Base-by-base conservation (phyloP, 2,888 invertebrate species). In the Lymantria monacha region DNA sequence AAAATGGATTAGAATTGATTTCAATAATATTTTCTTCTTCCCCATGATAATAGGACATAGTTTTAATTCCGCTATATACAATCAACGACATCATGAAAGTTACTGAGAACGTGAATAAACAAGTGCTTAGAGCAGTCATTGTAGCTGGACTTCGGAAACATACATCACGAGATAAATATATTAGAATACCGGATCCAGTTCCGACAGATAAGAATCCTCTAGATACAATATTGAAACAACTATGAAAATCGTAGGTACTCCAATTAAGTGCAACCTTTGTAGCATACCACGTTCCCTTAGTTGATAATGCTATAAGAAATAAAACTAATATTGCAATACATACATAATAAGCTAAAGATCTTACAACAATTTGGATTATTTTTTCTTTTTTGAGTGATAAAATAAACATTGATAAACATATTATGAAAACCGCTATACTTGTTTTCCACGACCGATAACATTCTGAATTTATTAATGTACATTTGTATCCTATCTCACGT, bases 1-100 rank as follows among this genome's bases (percentile, higher is more conserved):
- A 88, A 58, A 70, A 86, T 3, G 65, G 50, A 59, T 68, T 81
- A 1, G 61, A 53, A 1, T 82, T 82, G 5, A 78, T 54, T 76
- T 88, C 88, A 42, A 87, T 65, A 9, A 87, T 69, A 49, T 81
- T 82, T 65, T 81, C 77, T 62, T 87, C 85, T 69, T 85, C 81
- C 0, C 87, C 87, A 46, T 89, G 89, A 57, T 77, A 88, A 57
- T 82, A 89, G 15, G 86, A 81, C 81, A 90, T 85, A 3, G 80
- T 79, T 72, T 84, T 85, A 12, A 88, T 76, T 11, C 85, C 87
- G 49, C 79, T 81, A 55, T 77, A 87, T 5, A 76, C 61, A 50
- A 87, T 78, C 12, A 87, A 68, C 15, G 78, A 66, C 9, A 81
- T 68, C 54, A 82, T 64, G 10, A 80, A 38, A 33, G 77, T 69